Conservation (phyloP, 2,888 invertebrate species). For the Drosophila algonquin region DNA sequence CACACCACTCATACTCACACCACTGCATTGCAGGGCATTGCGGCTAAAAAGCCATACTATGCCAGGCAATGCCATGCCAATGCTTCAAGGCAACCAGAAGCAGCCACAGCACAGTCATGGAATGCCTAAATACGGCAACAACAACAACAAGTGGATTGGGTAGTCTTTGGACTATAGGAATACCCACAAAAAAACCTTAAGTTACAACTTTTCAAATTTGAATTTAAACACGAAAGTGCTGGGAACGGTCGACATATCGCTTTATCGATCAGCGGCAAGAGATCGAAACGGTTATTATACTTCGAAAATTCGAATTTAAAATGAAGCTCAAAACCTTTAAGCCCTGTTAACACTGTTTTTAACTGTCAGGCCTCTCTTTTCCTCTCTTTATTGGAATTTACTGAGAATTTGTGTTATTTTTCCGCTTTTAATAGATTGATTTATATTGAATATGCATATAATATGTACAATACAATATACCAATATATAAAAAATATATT, state of each 20-base stretch:
- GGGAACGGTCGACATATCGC: not conserved
- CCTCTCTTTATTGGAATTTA: not conserved
- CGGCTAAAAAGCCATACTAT: conserved; percentile 71
- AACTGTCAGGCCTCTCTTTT: not conserved
- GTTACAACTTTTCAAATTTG: not conserved
- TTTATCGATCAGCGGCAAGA: too few species aligned
- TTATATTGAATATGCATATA: not conserved
- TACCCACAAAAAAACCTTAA: not conserved
- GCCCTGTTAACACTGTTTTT: not conserved
- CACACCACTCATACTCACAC: conserved; percentile 17
- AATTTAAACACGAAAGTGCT: not conserved
- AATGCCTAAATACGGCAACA: conserved; percentile 64
- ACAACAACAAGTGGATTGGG: not conserved
- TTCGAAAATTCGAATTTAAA: not conserved
- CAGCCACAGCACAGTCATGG: conserved; percentile 57
- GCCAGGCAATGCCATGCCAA: conserved; percentile 53
- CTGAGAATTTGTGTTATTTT: not conserved
- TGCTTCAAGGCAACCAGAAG: conserved; percentile 64
- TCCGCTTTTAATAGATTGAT: not conserved
- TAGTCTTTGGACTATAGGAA: not conserved
- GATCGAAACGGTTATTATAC: too few species aligned
- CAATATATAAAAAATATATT: not conserved
- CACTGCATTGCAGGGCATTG: conserved; percentile 59
- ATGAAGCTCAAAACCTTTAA: not conserved
- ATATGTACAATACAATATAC: conserved; percentile 3